phyloP scores from a whole-genome alignment of 1,140 invertebrate species.

The Archivesica marissinica region DNA sequence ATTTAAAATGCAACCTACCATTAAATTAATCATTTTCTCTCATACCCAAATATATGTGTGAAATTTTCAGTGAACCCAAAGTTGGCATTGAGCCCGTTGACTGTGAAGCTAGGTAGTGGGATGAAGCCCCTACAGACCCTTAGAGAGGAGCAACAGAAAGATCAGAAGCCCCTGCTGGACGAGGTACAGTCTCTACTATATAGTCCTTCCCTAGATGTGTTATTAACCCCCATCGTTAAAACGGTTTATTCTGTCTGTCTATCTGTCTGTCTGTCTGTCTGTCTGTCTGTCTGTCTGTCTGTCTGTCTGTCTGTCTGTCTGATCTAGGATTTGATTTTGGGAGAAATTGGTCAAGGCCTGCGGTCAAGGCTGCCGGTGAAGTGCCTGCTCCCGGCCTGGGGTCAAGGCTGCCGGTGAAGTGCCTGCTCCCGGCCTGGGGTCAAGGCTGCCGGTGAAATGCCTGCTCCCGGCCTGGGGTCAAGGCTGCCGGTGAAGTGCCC shows the following conservation, averaged over 20 bases:
- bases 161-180: conserved; percentile 79
- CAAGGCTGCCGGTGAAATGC: no score
- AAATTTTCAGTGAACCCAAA: conserved; percentile 89
- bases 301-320: neutral
- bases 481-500: no score
- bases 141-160: conserved; percentile 89
- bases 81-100: conserved; percentile 86
- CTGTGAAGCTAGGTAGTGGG: conserved; percentile 87
- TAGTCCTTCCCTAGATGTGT: neutral
- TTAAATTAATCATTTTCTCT: no score
- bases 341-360: no score
- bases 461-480: no score
- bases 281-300: neutral
- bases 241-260: neutral
- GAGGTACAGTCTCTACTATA: conserved; percentile 67
- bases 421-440: no score
- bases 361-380: no score
- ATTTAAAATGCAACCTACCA: no score
- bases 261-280: neutral
- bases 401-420: no score
- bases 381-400: no score
- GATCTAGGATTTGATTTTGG: neutral
- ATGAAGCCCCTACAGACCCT: conserved; percentile 95
- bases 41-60: neutral
- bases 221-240: no score